These are phyloP conservation scores for Steromphala cineraria DNA, from an alignment of 2,888 invertebrate species.

Conservation along the genomic window DNA sequence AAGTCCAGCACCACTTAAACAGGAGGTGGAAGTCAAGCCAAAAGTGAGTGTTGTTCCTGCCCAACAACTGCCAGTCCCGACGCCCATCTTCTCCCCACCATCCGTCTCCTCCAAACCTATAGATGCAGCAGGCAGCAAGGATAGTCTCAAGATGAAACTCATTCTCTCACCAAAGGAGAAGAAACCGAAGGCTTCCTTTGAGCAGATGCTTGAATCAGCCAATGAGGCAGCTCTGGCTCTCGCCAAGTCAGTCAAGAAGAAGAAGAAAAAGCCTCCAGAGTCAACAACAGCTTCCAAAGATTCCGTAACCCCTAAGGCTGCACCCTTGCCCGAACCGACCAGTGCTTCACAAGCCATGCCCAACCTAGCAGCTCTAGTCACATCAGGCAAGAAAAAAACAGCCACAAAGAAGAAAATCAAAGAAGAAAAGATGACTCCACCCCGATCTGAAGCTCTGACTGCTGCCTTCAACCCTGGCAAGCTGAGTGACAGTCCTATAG, in stretches of 20 bases:
- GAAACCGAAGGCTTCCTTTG: slow-evolving; percentile 10
- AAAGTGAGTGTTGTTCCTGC: not conserved
- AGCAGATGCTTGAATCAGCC: not conserved
- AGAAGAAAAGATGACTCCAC: slow-evolving; percentile 18
- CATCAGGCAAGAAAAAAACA: slow-evolving; percentile 25
- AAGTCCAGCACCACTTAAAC: not conserved
- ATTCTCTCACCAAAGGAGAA: slow-evolving; percentile 41
- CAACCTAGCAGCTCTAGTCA: slow-evolving; percentile 39
- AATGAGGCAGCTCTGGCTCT: not conserved
- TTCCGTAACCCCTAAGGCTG: not conserved
- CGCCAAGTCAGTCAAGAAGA: slow-evolving; percentile 78
- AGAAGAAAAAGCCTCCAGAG: slow-evolving; percentile 83
- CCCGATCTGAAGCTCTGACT: not conserved
- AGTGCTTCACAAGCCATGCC: slow-evolving; percentile 32
- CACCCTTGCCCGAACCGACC: not conserved
- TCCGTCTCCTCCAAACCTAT: slow-evolving; percentile 20
- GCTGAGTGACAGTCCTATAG: slow-evolving; percentile 28
- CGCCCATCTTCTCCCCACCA: slow-evolving; percentile 5
- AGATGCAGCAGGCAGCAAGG: slow-evolving; percentile 32
- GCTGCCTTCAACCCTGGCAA: slow-evolving; percentile 27
- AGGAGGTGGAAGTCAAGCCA: slow-evolving; percentile 16
- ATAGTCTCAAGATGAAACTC: slow-evolving; percentile 46
- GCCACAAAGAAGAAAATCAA: slow-evolving; percentile 1
- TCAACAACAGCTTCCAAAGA: slow-evolving; percentile 38
- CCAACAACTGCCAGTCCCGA: not conserved